These are phyloP conservation scores for Andrena chrysosceles DNA, from an alignment of 2,888 invertebrate genomes.

Conservation along the genomic window DNA sequence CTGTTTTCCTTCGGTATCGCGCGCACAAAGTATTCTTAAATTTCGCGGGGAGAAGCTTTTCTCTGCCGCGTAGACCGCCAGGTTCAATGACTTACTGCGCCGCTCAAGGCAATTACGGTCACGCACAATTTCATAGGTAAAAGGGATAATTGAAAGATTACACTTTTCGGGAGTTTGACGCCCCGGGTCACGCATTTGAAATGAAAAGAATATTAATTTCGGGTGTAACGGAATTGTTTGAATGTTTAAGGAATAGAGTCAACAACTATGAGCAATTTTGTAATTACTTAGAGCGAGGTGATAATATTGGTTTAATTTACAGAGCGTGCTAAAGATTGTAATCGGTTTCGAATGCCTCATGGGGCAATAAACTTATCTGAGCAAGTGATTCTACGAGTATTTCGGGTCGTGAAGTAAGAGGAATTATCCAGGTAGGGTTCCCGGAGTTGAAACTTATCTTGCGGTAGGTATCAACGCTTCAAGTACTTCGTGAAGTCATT, in stretches of 20 bases:
- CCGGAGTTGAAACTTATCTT: background rate
- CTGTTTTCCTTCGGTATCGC: conserved; percentile 78
- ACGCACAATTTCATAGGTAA: background rate
- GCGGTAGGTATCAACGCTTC: background rate
- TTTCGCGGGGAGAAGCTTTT: conserved; percentile 14
- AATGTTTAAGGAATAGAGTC: too few relatives aligned
- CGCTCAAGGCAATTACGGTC: background rate
- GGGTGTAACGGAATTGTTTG: too few relatives aligned
- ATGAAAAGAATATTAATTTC: too few relatives aligned
- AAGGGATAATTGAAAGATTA: too few relatives aligned
- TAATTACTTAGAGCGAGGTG: too few relatives aligned
- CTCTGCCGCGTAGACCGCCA: background rate
- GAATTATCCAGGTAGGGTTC: background rate
- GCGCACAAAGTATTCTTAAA: conserved; percentile 47
- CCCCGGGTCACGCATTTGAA: too few relatives aligned
- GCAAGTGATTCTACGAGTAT: background rate
- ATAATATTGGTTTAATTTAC: too few relatives aligned
- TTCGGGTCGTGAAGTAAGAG: background rate
- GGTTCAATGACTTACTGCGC: conserved; percentile 29
- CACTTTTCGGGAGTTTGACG: too few relatives aligned
- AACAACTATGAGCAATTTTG: too few relatives aligned
- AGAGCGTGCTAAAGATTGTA: too few relatives aligned
- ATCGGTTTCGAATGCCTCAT: too few relatives aligned
- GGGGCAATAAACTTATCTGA: background rate
- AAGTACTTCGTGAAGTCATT: background rate